Base-by-base conservation (phyloP, 1,140 invertebrate genomes). In the Zeugodacus cucurbitae region DNA sequence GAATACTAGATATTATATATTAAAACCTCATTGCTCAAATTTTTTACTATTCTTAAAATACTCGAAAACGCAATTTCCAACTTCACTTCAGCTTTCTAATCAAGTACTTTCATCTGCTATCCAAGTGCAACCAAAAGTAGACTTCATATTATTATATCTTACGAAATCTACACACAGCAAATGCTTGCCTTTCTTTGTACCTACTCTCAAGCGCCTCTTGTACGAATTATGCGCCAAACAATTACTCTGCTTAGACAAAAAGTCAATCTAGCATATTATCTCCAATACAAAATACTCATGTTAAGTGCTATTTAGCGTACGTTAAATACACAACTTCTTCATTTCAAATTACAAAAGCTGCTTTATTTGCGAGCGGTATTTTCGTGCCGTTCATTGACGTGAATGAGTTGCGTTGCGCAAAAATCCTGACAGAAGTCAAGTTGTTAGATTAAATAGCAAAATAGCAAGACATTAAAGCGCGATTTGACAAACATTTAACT, bases 261-360 rank as follows among this genome's bases (percentile, higher is more conserved):
- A 82, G 74, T 82, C n/a, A 82, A 82, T 82, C n/a, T 82, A 48
- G 44, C 74, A 48, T 82, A 54, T 48, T 82, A 74, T 74, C 34
- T 20, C 37, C 37, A 74, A 74, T 74, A 34, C 26, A 11, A 74
- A 74, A 74, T 82, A 48, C 74, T 82, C 48, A 41, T 41, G n/a
- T 82, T 44, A 17, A 48, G 41, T 82, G 70, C 70, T 41, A n/a
- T 48, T 44, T 26, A 48, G 29, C 11, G 41, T 14, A 44, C 70
- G 8, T 32, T 78, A 70, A 70, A 26, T 8, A n/a, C 32, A 41
- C 67, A n/a, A n/a, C 14, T 54, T n/a, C 20, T 54, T 54, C 3
- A 11, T 54, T 54, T 54, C 0, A 74, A 41, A 44, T 74, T 44
- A 11, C 34, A 41, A 17, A 29, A 32, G 64, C 29, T 67, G 29